Conservation (phyloP, 2,797 vertebrate species). For the Platyrinchus mystaceus region DNA sequence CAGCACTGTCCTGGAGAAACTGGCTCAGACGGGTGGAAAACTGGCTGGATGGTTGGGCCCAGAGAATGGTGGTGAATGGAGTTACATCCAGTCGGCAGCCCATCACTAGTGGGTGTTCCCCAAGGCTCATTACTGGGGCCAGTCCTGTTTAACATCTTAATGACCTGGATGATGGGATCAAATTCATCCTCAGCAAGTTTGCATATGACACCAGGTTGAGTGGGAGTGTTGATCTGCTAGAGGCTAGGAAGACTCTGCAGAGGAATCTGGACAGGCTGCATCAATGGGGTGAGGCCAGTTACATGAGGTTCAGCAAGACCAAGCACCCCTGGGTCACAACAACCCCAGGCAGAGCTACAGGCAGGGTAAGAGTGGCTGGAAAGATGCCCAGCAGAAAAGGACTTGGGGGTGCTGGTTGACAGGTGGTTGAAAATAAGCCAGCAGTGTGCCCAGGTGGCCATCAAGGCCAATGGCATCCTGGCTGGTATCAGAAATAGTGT, state of each 20-base stretch:
- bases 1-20: neutral
- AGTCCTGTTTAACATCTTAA: neutral
- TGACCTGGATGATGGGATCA: neutral
- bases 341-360: neutral
- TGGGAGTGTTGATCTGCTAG: neutral
- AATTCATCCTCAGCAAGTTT: neutral
- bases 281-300: accelerated
- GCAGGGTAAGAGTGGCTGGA: neutral
- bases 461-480: neutral
- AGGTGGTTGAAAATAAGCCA: neutral
- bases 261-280: neutral
- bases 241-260: neutral
- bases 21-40: neutral
- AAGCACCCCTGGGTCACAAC: neutral
- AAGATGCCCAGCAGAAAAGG: neutral
- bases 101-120: neutral
- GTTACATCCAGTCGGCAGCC: accelerated
- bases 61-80: neutral
- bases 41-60: too few species aligned
- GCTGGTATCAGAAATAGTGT: neutral
- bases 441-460: neutral
- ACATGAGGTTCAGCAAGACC: neutral
- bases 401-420: neutral
- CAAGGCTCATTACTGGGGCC: neutral
- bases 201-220: neutral